A percentile compares a stretch with the other conserved stretches of the same genome.
These are phyloP conservation scores for Diabrotica virgifera DNA, from an alignment of 1,140 invertebrate genomes.

Conservation along the genomic window DNA sequence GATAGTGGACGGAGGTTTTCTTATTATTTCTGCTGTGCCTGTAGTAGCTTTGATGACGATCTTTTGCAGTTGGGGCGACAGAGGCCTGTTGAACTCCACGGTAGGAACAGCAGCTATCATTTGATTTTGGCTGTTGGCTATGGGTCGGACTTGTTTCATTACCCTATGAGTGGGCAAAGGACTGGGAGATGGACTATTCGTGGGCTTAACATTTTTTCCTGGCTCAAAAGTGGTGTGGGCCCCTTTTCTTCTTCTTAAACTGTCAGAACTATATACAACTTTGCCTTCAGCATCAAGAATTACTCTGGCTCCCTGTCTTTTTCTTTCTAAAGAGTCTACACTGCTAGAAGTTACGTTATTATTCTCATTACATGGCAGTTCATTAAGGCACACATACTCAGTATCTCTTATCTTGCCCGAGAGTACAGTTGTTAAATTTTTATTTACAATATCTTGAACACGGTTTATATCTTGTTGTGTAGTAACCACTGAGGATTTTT, in stretches of 20 bases:
- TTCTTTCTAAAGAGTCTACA: conserved; percentile 51
- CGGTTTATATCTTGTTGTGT: conserved; percentile 54
- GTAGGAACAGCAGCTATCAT: conserved; percentile 22
- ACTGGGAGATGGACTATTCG: conserved; percentile 47
- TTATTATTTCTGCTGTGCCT: conserved; percentile 59
- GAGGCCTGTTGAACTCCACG: conserved; percentile 31
- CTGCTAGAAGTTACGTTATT: conserved; percentile 48
- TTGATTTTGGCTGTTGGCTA: conserved; percentile 31
- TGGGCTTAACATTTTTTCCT: conserved; percentile 67
- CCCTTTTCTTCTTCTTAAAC: conserved; percentile 74
- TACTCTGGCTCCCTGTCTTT: conserved; percentile 71
- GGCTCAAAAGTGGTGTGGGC: conserved; percentile 82
- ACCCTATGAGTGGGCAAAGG: conserved; percentile 49
- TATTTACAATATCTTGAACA: conserved; percentile 52
- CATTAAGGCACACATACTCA: conserved; percentile 78
- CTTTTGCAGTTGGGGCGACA: conserved; percentile 59
- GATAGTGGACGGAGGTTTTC: conserved; percentile 57
- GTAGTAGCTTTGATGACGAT: conserved; percentile 57
- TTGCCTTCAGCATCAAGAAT: conserved; percentile 84
- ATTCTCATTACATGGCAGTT: conserved; percentile 61
- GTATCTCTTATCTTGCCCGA: conserved; percentile 59
- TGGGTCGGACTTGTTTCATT: conserved; percentile 47
- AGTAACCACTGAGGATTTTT: conserved; percentile 52
- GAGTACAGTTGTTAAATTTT: conserved; percentile 55
- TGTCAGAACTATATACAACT: conserved; percentile 87